Evolutionary conservation across 2,113 vertebrate species (phyloP), one percentile per base, ranked within the genome.

Genomic region (Cryptotis parvus): DNA sequence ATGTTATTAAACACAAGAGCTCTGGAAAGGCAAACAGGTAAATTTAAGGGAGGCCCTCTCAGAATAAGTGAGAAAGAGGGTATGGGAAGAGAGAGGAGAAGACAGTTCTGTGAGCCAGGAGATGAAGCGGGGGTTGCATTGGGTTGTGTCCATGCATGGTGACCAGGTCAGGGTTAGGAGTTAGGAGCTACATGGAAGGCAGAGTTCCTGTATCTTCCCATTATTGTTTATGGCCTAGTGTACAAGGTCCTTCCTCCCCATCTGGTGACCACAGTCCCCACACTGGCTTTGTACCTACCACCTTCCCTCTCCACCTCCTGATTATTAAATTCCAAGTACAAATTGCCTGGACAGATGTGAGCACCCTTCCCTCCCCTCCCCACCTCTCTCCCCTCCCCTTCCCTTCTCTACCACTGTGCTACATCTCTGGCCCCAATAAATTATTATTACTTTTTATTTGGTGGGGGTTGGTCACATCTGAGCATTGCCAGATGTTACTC

Each of bases 321-420:
- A 84, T 88, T 82, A 84, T 37, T 49, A 55, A 95, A 52, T 87
- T 87, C 69, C 29, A 90, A 85, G 41, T 55, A 86, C 72, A 85
- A 88, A 88, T 89, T 72, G 41, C 39, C 75, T 58, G 69, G 52
- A 77, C 15, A 80, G 72, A 49, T 87, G 83, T 76, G 45, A 14
- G 45, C 15, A 24, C 18, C 55, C 22, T 58, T 18, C 22, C 52
- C 52, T 55, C 18, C 52, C 16, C 20, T 55, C 52, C 16, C 20
- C 20, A 5, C 52, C 5, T 18, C 16, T 16, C 18, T 55, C 52
- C 52, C 22, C 22, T 24, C 55, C 22, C 5, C 55, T 22, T 18
- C 22, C 55, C 55, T 58, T 18, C 55, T 20, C 8, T 58, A 7
- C 55, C 22, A n/a, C n/a, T n/a, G n/a, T n/a, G n/a, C n/a, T n/a